Conservation (phyloP, 2,113 vertebrate species). For the Cryptotis parvus region DNA sequence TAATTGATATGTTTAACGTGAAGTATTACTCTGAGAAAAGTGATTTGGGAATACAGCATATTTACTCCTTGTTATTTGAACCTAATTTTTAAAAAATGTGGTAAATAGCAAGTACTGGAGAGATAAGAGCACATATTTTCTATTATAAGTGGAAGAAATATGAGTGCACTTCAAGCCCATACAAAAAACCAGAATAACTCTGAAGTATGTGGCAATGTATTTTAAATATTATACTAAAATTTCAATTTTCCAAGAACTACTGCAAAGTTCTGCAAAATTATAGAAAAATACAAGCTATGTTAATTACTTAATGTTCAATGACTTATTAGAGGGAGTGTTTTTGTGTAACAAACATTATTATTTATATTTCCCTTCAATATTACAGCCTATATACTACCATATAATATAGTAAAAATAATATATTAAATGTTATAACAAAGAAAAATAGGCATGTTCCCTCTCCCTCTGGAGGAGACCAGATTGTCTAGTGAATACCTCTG, state of each 20-base stretch:
- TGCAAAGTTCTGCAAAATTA: background rate
- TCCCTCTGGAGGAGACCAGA: too few relatives aligned
- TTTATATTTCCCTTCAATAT: background rate
- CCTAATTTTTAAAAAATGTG: background rate
- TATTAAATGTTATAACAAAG: background rate
- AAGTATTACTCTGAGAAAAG: background rate
- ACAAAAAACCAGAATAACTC: background rate
- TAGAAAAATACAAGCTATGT: background rate
- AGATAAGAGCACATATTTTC: background rate
- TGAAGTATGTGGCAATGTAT: background rate
- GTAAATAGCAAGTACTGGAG: background rate
- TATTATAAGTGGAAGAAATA: background rate
- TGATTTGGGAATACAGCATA: background rate
- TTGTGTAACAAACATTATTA: background rate
- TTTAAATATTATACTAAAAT: background rate
- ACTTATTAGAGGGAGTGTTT: background rate
- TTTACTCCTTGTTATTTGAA: constrained; percentile 4
- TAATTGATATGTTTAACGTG: background rate
- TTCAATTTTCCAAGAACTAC: background rate
- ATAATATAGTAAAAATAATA: background rate
- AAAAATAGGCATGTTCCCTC: background rate
- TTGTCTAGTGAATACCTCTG: too few relatives aligned
- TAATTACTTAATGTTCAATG: background rate
- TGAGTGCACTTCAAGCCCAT: background rate
- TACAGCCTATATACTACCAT: background rate